Evolutionary conservation across 1,140 invertebrate species (phyloP), one percentile per base, ranked within the genome.

Genomic region (Zelostemma sp.): DNA sequence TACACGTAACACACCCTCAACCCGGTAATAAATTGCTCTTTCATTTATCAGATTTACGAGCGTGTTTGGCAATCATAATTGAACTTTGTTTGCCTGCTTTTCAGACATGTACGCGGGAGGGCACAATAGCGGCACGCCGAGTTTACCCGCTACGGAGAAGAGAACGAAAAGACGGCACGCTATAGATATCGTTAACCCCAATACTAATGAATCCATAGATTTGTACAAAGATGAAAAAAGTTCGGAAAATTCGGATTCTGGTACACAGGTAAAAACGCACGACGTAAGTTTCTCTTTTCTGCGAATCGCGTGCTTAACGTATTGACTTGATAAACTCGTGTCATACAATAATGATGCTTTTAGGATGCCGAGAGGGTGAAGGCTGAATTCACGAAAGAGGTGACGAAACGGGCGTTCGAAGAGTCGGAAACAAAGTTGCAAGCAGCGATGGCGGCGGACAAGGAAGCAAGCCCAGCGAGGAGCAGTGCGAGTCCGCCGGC

Each of bases 311-410:
- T n/a, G n/a, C n/a, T n/a, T n/a, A n/a, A n/a, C n/a, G n/a, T n/a
- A n/a, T n/a, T n/a, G n/a, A n/a, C n/a, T n/a, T n/a, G n/a, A n/a
- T n/a, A n/a, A n/a, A n/a, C n/a, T n/a, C n/a, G n/a, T n/a, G n/a
- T 28, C 8, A 28, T 28, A 8, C 72, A 67, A 58, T 74, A 51
- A 17, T 43, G 75, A 58, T 74, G 80, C 80, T 82, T 81, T 76
- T 74, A 77, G 45, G 67, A 59, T 50, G 77, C 70, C 6, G 76
- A 75, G 47, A 66, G 74, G 64, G 73, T 83, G 51, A 72, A 74
- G 45, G 82, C 80, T 16, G 75, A 78, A 53, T 84, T 85, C 53
- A 81, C 80, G 45, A 80, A 79, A 14, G 75, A 72, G 6, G 82
- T 85, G 16, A 78, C 80, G 9, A 19, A 9, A 1, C 31, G 33